Conservation (phyloP, 1,140 invertebrate genomes). For the Thaumatotibia leucotreta region DNA sequence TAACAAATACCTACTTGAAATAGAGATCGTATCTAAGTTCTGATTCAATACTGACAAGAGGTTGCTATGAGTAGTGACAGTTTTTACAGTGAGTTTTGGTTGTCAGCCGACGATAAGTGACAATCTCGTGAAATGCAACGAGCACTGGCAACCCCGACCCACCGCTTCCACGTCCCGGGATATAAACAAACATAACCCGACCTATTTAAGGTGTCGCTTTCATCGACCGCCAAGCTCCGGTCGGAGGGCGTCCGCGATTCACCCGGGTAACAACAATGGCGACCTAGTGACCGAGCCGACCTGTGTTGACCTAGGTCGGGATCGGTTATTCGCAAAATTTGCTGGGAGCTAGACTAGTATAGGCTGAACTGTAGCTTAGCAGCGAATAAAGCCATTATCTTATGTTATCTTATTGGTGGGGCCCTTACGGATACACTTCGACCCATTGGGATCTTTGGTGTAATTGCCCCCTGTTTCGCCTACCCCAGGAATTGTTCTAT, state of each 20-base stretch:
- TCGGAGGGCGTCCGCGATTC: not conserved
- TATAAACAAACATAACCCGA: not conserved
- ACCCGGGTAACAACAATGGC: not conserved
- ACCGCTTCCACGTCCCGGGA: not conserved
- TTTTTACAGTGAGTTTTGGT: too few species aligned
- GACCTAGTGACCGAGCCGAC: not conserved
- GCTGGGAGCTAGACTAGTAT: not conserved
- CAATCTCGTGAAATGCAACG: too few species aligned
- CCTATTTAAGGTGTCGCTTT: not conserved
- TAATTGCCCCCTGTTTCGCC: too few species aligned
- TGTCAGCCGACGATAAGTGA: too few species aligned
- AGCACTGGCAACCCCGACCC: not conserved
- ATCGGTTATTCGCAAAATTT: not conserved
- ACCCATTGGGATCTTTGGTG: too few species aligned
- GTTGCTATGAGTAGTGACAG: too few species aligned
- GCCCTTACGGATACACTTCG: too few species aligned
- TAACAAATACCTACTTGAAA: too few species aligned
- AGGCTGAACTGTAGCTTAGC: not conserved
- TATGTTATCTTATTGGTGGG: too few species aligned
- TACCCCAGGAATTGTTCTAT: too few species aligned
- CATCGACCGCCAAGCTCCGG: not conserved
- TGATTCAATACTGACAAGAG: too few species aligned
- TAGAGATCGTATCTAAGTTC: too few species aligned
- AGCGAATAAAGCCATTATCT: not conserved
- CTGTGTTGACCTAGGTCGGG: not conserved